Conservation (phyloP, 2,113 vertebrate genomes). For the Danio rerio region DNA sequence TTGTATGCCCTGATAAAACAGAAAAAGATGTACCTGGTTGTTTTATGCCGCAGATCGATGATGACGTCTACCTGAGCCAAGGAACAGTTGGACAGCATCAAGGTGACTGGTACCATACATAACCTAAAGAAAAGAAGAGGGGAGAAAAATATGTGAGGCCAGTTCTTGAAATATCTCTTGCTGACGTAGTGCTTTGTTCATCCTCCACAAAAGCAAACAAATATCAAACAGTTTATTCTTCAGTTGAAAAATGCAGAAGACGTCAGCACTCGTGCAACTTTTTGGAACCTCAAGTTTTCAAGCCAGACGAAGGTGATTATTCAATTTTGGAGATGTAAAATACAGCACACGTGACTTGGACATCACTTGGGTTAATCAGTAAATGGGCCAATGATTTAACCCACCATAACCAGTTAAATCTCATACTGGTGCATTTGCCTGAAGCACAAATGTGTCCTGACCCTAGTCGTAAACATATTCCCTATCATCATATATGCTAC, state of each 20-base stretch:
- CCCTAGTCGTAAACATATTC: neutral
- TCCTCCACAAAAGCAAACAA: neutral
- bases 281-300: neutral
- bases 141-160: neutral
- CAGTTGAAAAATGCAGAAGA: neutral
- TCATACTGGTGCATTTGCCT: slow-evolving; percentile 1
- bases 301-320: neutral
- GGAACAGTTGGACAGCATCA: slow-evolving; percentile 92
- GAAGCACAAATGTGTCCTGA: neutral
- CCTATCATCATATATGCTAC: neutral
- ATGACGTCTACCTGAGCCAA: slow-evolving; percentile 89
- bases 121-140: slow-evolving; percentile 76
- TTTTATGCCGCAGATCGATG: slow-evolving; percentile 90
- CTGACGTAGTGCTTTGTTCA: neutral
- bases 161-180: neutral
- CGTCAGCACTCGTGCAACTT: neutral
- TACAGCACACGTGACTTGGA: neutral
- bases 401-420: slow-evolving; percentile 1
- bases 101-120: slow-evolving; percentile 91
- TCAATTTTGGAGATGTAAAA: neutral
- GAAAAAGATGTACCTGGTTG: slow-evolving; percentile 78
- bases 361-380: neutral
- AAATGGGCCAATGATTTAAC: too few relatives aligned
- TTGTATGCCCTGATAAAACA: too few relatives aligned
- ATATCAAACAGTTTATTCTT: slow-evolving; percentile 7